These are phyloP conservation scores for Pachypeltis micranthus DNA, from an alignment of 1,140 invertebrate species.

Conservation along the genomic window DNA sequence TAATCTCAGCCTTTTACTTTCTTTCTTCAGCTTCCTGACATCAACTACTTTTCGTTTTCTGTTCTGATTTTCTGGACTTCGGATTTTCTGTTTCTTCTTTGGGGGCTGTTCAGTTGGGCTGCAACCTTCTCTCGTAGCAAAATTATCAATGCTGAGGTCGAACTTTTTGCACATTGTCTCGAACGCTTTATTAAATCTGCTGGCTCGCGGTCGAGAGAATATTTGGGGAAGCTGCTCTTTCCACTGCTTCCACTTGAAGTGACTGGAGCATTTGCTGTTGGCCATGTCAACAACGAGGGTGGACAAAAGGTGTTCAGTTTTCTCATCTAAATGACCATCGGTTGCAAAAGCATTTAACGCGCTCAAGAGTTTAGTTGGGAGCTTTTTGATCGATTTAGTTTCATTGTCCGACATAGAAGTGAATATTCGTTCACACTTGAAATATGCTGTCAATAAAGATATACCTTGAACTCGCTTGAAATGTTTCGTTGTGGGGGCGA, in stretches of 20 bases:
- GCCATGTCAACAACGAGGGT: neutral
- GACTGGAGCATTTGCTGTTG: neutral
- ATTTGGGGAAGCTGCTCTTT: neutral
- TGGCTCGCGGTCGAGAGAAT: neutral
- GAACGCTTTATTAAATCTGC: neutral
- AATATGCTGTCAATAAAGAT: neutral
- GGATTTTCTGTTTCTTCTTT: neutral
- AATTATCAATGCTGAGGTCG: neutral
- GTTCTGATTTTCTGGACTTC: neutral
- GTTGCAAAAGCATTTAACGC: neutral
- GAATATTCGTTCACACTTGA: neutral
- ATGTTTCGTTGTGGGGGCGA: neutral
- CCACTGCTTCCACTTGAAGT: neutral
- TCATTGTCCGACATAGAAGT: neutral
- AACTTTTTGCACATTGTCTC: neutral
- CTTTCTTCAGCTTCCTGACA: neutral
- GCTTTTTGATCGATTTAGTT: neutral
- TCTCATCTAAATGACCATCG: neutral
- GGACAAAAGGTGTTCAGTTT: neutral
- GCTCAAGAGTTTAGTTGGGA: neutral
- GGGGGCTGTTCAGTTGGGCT: neutral
- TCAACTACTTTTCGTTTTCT: neutral
- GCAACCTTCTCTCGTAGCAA: neutral
- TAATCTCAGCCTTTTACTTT: neutral
- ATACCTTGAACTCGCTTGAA: neutral